Conservation (phyloP, 1,140 invertebrate species). For the Diorhabda carinulata region DNA sequence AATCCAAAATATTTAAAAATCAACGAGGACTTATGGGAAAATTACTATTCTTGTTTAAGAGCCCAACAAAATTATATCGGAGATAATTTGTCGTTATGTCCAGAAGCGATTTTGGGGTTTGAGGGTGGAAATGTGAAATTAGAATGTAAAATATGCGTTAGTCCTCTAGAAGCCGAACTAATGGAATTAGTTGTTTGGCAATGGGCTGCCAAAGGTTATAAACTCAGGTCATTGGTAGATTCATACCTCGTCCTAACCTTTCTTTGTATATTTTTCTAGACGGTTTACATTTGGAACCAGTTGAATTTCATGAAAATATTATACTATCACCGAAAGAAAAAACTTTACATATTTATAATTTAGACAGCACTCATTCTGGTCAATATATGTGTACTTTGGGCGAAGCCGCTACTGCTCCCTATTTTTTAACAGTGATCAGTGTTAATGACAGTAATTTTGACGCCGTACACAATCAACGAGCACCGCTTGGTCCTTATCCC, state of each 20-base stretch:
- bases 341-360: slow-evolving; percentile 50
- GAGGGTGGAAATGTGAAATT: slow-evolving; percentile 51
- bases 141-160: slow-evolving; percentile 53
- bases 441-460: slow-evolving; percentile 30
- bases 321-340: slow-evolving; percentile 47
- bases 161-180: slow-evolving; percentile 44
- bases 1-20: slow-evolving; percentile 44
- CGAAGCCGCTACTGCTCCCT: slow-evolving; percentile 44
- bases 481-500: slow-evolving; percentile 36
- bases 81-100: slow-evolving; percentile 40
- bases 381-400: slow-evolving; percentile 52
- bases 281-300: slow-evolving; percentile 33
- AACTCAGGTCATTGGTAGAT: not conserved
- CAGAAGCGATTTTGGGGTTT: slow-evolving; percentile 46
- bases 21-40: slow-evolving; percentile 49
- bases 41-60: slow-evolving; percentile 53
- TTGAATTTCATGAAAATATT: slow-evolving; percentile 47
- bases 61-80: slow-evolving; percentile 39
- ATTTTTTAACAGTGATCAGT: slow-evolving; percentile 51
- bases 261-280: not conserved
- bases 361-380: slow-evolving; percentile 49
- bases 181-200: slow-evolving; percentile 50
- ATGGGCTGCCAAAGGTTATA: slow-evolving; percentile 38
- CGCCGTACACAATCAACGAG: slow-evolving; percentile 38
- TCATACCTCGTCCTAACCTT: not conserved